Evolutionary conservation across 2,113 vertebrate species (phyloP).

Genomic region (Nothobranchius furzeri): DNA sequence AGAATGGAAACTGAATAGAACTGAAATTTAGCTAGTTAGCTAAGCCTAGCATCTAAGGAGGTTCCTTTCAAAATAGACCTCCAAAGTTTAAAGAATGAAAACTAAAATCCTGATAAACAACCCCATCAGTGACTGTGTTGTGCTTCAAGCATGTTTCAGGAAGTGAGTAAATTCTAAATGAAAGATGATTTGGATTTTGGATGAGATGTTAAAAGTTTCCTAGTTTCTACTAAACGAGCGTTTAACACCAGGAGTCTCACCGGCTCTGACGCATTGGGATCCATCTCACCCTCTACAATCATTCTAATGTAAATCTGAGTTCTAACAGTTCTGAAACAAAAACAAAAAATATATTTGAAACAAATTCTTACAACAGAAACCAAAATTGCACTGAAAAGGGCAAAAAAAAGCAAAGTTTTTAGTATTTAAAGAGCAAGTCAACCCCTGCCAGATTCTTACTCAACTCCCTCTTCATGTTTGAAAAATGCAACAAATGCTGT

Average conservation of each 20-base stretch:
- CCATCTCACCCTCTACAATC: conserved; percentile 57
- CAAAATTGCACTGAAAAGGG: background rate
- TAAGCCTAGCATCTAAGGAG: too few species aligned
- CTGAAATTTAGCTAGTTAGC: too few species aligned
- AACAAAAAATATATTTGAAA: conserved; percentile 21
- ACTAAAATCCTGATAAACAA: background rate
- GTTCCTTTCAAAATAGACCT: too few species aligned
- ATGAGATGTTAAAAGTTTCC: conserved; percentile 14
- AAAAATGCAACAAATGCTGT: too few species aligned
- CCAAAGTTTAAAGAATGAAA: too few species aligned
- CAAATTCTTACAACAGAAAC: background rate
- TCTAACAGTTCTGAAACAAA: conserved; percentile 57
- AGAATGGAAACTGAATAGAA: too few species aligned
- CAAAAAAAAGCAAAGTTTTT: too few species aligned
- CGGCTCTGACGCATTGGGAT: conserved; percentile 52
- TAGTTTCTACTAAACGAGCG: background rate
- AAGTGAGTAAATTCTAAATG: conserved; percentile 22
- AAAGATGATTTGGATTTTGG: conserved; percentile 19
- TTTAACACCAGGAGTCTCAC: conserved; percentile 61
- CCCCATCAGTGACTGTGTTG: too few species aligned
- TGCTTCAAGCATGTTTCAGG: conserved; percentile 28
- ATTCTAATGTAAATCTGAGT: conserved; percentile 40
- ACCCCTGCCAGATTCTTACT: too few species aligned
- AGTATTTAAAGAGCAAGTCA: too few species aligned
- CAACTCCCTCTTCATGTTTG: too few species aligned